Conservation (phyloP, 1,140 invertebrate genomes). For the Calliopsis andreniformis region DNA sequence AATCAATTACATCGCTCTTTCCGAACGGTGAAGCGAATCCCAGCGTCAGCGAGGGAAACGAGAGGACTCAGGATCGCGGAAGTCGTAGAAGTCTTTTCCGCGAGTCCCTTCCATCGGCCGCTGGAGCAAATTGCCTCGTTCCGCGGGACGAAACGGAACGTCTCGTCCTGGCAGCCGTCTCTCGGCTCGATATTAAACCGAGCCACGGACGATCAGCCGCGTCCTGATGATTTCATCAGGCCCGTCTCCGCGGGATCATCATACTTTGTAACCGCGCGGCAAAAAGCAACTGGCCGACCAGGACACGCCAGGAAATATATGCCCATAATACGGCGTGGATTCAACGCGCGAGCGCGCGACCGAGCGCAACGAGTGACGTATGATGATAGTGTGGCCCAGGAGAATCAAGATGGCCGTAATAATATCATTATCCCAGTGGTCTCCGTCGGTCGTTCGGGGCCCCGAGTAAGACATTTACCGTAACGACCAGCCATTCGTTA, state of each 20-base stretch:
- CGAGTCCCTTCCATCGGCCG: not conserved
- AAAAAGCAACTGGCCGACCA: conserved; percentile 67
- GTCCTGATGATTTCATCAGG: conserved; percentile 74
- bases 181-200: conserved; percentile 61
- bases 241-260: conserved; percentile 71
- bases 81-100: conserved; percentile 15
- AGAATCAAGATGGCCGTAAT: conserved; percentile 77
- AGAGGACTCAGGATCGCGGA: conserved; percentile 30
- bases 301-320: conserved; percentile 68
- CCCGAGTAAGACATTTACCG: conserved; percentile 72
- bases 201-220: conserved; percentile 70
- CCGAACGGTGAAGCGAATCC: conserved; percentile 50
- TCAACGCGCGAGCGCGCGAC: conserved; percentile 59
- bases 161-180: conserved; percentile 58
- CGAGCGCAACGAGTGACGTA: conserved; percentile 73
- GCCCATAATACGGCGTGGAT: conserved; percentile 68
- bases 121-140: conserved; percentile 62
- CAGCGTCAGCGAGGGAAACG: not conserved
- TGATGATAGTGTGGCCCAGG: conserved; percentile 74
- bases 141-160: conserved; percentile 54
- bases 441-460: conserved; percentile 59
- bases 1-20: conserved; percentile 53
- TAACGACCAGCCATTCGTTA: conserved; percentile 71
- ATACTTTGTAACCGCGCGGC: conserved; percentile 75
- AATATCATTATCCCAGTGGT: conserved; percentile 77